Percentiles rank a stretch among this genome's conserved stretches.
These are phyloP conservation scores for Homarus gammarus DNA, from an alignment of 2,888 invertebrate genomes.

Conservation along the genomic window DNA sequence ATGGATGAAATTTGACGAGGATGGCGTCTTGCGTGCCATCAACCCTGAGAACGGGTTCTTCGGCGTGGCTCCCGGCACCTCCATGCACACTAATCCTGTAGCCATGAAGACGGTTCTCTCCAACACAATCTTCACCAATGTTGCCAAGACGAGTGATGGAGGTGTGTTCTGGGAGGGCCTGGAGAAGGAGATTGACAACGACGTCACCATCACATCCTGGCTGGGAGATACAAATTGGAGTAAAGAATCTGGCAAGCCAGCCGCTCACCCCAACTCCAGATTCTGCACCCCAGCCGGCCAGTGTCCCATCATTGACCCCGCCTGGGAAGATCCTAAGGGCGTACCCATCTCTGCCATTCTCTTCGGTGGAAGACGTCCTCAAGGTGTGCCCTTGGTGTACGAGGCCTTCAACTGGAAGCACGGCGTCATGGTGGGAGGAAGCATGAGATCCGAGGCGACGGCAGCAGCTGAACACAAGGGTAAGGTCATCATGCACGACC, in stretches of 20 bases:
- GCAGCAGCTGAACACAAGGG: constrained; percentile 97
- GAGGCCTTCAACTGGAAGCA: constrained; percentile 96
- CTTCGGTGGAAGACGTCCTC: constrained; percentile 96
- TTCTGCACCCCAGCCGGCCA: constrained; percentile 97
- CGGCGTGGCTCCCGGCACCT: constrained; percentile 98
- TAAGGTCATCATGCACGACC: constrained; percentile 97
- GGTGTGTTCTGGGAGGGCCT: constrained; percentile 99
- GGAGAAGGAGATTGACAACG: constrained; percentile 84
- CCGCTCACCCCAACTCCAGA: constrained; percentile 99
- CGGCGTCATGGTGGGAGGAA: constrained; percentile 96
- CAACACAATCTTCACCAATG: constrained; percentile 98
- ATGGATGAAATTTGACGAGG: constrained; percentile 96
- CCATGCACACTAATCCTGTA: constrained; percentile 94
- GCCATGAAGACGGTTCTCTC: constrained; percentile 95
- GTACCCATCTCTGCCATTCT: constrained; percentile 98
- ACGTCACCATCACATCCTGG: constrained; percentile 77
- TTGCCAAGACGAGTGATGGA: constrained; percentile 95
- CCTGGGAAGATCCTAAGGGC: constrained; percentile 88
- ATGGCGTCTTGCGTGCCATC: constrained; percentile 94
- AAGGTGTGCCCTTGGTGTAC: constrained; percentile 95
- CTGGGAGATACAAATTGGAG: constrained; percentile 79
- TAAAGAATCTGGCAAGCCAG: constrained; percentile 83
- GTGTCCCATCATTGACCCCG: constrained; percentile 92
- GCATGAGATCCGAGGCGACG: constrained; percentile 97
- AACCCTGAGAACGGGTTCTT: constrained; percentile 99